Percentiles rank a stretch among this genome's conserved stretches.
Conservation (phyloP, 2,113 vertebrate genomes). For the Hyperopisus bebe region DNA sequence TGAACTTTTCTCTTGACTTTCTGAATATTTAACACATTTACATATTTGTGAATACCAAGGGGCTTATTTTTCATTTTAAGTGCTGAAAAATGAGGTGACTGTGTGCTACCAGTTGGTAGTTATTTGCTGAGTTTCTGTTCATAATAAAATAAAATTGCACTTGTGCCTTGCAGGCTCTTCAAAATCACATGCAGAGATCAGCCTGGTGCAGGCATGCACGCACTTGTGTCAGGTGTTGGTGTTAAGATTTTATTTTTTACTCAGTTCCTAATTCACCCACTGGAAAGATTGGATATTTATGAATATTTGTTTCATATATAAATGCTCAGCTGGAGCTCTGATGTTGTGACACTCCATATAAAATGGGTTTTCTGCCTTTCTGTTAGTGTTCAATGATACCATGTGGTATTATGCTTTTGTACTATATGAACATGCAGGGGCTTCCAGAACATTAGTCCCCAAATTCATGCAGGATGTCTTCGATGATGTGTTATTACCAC, state of each 20-base stretch:
- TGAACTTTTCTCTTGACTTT: background rate
- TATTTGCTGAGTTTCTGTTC: background rate
- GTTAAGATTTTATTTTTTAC: background rate
- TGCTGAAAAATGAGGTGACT: background rate
- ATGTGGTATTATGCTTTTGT: background rate
- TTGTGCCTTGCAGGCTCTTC: background rate
- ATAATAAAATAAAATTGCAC: background rate
- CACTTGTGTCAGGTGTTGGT: background rate
- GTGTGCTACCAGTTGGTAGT: background rate
- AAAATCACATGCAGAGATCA: background rate
- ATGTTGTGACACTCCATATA: background rate
- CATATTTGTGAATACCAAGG: background rate
- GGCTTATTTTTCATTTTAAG: background rate
- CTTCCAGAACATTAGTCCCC: background rate
- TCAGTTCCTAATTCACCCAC: background rate
- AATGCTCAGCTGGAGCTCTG: background rate
- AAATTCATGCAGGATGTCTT: background rate
- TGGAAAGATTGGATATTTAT: background rate
- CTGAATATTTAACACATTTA: background rate
- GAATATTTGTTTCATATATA: background rate
- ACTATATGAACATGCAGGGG: background rate
- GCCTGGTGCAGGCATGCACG: background rate
- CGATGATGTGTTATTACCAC: background rate
- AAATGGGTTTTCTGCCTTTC: background rate
- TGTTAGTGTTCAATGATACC: background rate